Conservation (phyloP, 2,797 vertebrate genomes). For the Tapera naevia region DNA sequence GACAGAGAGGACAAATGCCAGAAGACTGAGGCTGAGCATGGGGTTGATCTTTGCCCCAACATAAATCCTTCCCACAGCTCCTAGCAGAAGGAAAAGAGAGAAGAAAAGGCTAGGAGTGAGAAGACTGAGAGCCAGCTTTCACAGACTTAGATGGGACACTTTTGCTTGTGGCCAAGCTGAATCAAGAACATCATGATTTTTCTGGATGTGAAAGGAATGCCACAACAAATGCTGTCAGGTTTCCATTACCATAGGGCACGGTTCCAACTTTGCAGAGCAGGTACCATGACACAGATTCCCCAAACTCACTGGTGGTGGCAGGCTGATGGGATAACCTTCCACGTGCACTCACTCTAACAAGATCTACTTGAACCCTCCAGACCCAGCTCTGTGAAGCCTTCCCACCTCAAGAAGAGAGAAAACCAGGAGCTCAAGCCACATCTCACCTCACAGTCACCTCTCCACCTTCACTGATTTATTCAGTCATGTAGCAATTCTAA, state of each 20-base stretch:
- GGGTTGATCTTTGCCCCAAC: background rate
- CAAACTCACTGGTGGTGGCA: background rate
- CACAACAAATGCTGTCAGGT: background rate
- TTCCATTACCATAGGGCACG: fast-evolving
- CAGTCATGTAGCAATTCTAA: background rate
- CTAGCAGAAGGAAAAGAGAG: background rate
- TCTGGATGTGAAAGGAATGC: background rate
- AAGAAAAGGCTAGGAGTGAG: background rate
- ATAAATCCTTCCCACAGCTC: background rate
- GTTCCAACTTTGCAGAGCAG: background rate
- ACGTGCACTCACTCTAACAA: background rate
- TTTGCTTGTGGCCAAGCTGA: background rate
- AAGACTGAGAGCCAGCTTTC: fast-evolving
- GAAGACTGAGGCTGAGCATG: background rate
- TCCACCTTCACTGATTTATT: background rate
- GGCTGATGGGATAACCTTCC: background rate
- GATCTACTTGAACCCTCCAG: background rate
- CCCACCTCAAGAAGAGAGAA: background rate
- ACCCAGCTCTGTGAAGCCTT: background rate
- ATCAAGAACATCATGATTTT: background rate
- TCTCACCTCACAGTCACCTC: background rate
- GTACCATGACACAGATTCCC: background rate
- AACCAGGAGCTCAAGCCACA: background rate
- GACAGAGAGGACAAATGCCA: background rate
- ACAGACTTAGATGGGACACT: background rate